A percentile compares a stretch with the other conserved stretches of the same genome.
Evolutionary conservation across 2,888 invertebrate genomes (phyloP).

Genomic region (Sesamia inferens): DNA sequence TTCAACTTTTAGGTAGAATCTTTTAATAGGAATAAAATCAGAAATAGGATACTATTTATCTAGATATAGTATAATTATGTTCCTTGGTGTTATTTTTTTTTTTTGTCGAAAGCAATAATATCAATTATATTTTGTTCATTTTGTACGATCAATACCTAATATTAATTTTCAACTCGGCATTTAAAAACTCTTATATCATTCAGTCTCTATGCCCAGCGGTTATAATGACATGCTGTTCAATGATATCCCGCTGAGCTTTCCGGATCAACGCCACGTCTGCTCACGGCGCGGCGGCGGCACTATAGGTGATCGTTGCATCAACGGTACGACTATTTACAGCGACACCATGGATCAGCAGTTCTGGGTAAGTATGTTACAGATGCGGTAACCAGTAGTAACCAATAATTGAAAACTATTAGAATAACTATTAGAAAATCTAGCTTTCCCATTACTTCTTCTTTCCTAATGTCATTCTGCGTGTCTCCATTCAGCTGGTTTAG

Average conservation of each 20-base stretch:
- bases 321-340: no score
- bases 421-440: not conserved
- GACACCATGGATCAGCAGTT: not conserved
- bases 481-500: no score
- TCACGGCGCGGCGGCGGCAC: conserved; percentile 19
- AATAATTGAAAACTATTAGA: not conserved
- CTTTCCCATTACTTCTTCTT: no score
- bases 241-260: conserved; percentile 11
- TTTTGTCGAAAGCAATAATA: no score
- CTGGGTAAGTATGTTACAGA: not conserved
- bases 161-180: not conserved
- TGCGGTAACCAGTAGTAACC: not conserved
- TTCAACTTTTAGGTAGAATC: no score
- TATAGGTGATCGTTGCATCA: not conserved
- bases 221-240: conserved; percentile 18
- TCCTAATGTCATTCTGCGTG: no score
- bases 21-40: no score
- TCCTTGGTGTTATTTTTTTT: no score
- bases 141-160: no score
- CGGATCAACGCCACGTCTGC: conserved; percentile 21
- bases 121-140: no score
- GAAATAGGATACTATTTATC: no score
- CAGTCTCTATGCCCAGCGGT: not conserved
- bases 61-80: no score
- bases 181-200: not conserved